Base-by-base conservation (phyloP, 37 sponge, comb jelly and placozoan species). In the Axinella damicornis region DNA sequence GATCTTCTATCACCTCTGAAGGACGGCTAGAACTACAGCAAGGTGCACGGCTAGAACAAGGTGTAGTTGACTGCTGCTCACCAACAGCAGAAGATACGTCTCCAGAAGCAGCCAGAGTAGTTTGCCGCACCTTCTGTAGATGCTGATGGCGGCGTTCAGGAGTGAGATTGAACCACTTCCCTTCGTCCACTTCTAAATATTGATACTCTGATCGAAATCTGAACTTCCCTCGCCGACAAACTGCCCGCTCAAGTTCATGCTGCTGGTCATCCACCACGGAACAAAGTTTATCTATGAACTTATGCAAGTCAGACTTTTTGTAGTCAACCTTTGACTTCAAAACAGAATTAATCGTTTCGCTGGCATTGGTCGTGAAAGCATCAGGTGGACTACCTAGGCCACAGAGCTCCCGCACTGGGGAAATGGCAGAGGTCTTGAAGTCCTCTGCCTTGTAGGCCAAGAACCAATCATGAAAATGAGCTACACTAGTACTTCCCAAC, bases 261-360 rank as follows among this genome's bases (percentile, higher is more conserved):
- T 79, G n/a, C 31, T 87, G 87, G 27, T 87, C 87, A 62, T 80
- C 74, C 4, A 74, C 37, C 9, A 86, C 20, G 30, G 56, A 75
- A 28, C 73, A 74, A 11, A 74, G 15, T 65, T 80, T 69, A 0
- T 70, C 81, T 65, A 79, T 40, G 66, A 87, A 87, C 28, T 58
- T 40, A n/a, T 74, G 80, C 15, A 87, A 38, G 31, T 87, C 80
- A 57, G 9, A 64, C 5, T 79, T 57, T 64, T 87, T 69, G 80
- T 87, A 87, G 38, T 87, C 68, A 14, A 87, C 68, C 34, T 87
- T 87, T 52, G 53, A 64, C 34, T 87, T 87, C 14, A 87, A 59
- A 2, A 87, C 27, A n/a, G n/a, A 32, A 86, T 86, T 86, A 36
- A 59, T 79, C 20, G 40, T 81, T 54, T 81, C 80, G 59, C 87